Evolutionary conservation across 2,888 invertebrate genomes (phyloP), one percentile per base, ranked within the genome.

Genomic region (Sminthurinus aureus): DNA sequence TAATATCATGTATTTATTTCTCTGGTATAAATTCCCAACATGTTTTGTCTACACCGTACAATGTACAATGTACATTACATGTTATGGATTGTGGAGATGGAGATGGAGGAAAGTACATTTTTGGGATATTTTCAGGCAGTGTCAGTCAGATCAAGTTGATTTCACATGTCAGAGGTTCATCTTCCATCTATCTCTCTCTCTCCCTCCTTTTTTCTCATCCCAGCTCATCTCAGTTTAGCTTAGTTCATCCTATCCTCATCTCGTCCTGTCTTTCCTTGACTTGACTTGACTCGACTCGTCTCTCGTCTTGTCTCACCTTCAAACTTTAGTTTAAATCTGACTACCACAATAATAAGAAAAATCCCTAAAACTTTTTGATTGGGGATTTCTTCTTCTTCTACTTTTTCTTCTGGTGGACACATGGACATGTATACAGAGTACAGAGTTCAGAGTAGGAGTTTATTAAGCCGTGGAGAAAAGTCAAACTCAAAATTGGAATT

Each of bases 101-200:
- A 58, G 15, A 58, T 15, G 58, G 58, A 15, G 18, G 58, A 58
- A 58, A 15, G 66, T 22, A 67, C 66, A 79, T 81, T 81, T 81
- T 81, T 81, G 81, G 74, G 81, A 81, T 81, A 81, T 81, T 81
- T 81, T 74, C 80, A 81, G 74, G 80, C 79, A 38, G 74, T 52
- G 74, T 75, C 73, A 81, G 74, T 74, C 81, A 81, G 81, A 74
- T 64, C 81, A 81, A 74, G 73, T 81, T 81, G 52, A 81, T 80
- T 81, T 81, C 52, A 81, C 74, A 74, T 81, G 81, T 81, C 81
- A 81, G 81, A 81, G 74, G 81, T 81, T 64, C 81, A 64, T 81
- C 64, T 74, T 20, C 38, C 81, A 20, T 38, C 22, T 66, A 12
- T 58, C 58, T 58, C 58, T 58, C 58, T 58, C 58, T 58, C 58